Evolutionary conservation across 1,140 invertebrate species (phyloP).

Genomic region (Brachionus manjavacas): DNA sequence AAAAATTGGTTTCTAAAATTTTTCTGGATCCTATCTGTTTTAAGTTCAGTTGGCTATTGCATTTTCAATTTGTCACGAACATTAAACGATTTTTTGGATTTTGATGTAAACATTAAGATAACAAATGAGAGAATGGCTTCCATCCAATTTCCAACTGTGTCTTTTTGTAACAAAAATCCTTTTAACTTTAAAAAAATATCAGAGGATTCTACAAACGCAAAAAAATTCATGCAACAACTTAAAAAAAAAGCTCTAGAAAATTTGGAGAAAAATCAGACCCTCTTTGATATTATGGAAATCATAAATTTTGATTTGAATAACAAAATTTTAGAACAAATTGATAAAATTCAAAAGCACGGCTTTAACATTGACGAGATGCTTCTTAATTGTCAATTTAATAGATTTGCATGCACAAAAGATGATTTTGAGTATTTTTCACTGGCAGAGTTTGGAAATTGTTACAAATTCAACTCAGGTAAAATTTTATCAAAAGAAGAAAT

Average conservation of each 20-base stretch:
- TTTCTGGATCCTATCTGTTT: not conserved
- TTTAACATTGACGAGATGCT: not conserved
- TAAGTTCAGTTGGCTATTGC: not conserved
- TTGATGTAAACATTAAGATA: not conserved
- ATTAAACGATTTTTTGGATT: not conserved
- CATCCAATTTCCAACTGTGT: not conserved
- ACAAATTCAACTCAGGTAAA: not conserved
- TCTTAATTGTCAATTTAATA: not conserved
- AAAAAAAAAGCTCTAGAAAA: too few relatives aligned
- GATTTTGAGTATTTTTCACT: not conserved
- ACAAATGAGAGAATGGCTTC: not conserved
- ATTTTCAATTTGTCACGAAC: not conserved
- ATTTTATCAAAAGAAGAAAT: not conserved
- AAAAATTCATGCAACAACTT: too few relatives aligned
- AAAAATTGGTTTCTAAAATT: not conserved
- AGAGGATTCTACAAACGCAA: too few relatives aligned
- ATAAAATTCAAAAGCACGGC: too few relatives aligned
- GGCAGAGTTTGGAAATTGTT: not conserved
- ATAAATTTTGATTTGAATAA: too few relatives aligned
- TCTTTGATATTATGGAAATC: too few relatives aligned
- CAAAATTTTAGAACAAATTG: too few relatives aligned
- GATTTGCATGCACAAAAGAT: not conserved
- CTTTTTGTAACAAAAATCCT: slow-evolving; percentile 6
- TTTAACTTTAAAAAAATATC: not conserved
- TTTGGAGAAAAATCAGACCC: too few relatives aligned